phyloP scores from a whole-genome alignment of 2,888 invertebrate genomes.

The Acanthosepion lycidas region DNA sequence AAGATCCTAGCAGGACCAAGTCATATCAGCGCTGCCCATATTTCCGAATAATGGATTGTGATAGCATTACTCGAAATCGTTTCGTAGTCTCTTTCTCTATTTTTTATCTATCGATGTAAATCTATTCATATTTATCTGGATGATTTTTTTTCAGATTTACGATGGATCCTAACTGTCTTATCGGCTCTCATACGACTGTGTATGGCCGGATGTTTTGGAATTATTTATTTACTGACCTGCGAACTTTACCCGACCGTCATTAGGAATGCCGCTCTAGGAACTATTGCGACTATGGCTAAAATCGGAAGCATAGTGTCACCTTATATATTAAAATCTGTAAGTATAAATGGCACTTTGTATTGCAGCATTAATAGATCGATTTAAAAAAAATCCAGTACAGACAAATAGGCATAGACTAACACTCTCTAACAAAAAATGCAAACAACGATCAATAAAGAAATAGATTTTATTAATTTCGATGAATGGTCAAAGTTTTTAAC shows the following conservation, averaged over 20 bases:
- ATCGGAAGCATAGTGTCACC: not conserved
- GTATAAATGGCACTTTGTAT: not conserved
- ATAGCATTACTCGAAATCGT: no score
- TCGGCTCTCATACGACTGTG: not conserved
- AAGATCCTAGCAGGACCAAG: no score
- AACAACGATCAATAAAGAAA: no score
- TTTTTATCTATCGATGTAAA: no score
- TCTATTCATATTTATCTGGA: not conserved
- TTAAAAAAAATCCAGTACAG: no score
- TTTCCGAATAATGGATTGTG: no score
- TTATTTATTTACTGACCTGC: not conserved
- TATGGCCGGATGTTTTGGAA: not conserved
- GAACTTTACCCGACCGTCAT: conserved; percentile 1
- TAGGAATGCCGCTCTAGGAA: not conserved
- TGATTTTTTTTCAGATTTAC: not conserved
- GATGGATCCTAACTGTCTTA: not conserved
- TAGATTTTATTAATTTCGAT: no score
- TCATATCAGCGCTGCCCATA: no score
- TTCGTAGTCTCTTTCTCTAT: no score
- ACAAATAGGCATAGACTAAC: no score
- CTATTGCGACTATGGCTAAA: not conserved
- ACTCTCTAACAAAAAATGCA: no score
- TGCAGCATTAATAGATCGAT: not conserved
- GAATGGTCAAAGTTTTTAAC: no score
- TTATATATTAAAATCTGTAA: not conserved